Percentiles rank a stretch among this genome's conserved stretches.
Conservation (phyloP, 1,140 invertebrate genomes). For the Melanaphis sacchari region DNA sequence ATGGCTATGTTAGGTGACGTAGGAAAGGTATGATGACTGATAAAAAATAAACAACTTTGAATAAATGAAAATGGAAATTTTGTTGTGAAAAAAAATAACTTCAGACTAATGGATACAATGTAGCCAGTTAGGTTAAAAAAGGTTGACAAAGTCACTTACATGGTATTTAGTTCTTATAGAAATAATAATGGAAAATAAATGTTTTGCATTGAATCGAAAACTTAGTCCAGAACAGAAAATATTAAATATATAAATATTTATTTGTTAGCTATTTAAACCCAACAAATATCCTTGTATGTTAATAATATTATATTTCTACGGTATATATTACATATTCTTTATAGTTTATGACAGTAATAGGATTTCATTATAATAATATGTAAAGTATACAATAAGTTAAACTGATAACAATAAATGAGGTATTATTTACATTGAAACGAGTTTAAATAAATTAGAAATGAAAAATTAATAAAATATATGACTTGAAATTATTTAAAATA, state of each 20-base stretch:
- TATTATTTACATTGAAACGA: neutral
- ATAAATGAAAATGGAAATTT: neutral
- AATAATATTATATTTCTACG: neutral
- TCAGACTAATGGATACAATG: neutral
- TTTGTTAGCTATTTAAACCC: neutral
- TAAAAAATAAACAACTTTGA: neutral
- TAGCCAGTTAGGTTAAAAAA: neutral
- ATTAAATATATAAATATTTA: neutral
- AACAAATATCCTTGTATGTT: neutral
- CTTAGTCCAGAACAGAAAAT: neutral
- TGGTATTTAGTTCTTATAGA: neutral
- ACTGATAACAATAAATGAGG: no score
- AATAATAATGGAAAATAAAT: constrained; percentile 29
- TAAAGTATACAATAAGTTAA: neutral
- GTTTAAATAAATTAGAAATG: neutral
- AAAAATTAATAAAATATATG: neutral
- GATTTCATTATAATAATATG: neutral
- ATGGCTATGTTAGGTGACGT: neutral
- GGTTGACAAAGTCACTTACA: neutral
- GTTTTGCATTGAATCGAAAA: neutral
- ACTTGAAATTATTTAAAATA: neutral
- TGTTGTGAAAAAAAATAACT: neutral
- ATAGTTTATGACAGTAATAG: neutral
- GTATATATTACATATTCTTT: neutral
- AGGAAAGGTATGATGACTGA: neutral